Base-by-base conservation (phyloP, 2,888 invertebrate genomes). In the Diarsia dahlii region DNA sequence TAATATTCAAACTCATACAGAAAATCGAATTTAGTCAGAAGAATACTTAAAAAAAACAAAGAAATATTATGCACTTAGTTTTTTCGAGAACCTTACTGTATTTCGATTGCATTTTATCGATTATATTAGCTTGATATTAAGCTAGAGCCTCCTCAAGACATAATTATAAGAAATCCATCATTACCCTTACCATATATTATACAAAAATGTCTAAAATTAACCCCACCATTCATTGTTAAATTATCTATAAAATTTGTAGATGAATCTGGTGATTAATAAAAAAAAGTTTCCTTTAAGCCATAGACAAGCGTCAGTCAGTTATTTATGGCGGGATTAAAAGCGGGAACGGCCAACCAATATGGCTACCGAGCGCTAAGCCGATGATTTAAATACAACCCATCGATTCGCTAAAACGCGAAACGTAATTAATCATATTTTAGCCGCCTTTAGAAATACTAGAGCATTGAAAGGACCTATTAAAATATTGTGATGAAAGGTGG, bases 251-350 rank as follows among this genome's bases (percentile, higher is more conserved):
- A 79, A 80, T 63, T 76, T 74, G 56, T 75, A 74, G 86, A 80
- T 67, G 65, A 78, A 75, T 70, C 54, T 70, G 84, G 68, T 50
- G 60, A 85, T 83, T 76, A 75, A 82, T 82, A 82, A 86, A 77
- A 84, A 81, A 85, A 82, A 76, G 46, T 69, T 79, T 52, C 76
- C 81, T 79, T 88, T 85, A 84, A 88, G 88, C 92, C 92, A 92
- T 91, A 93, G 92, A 93, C 90, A 93, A 93, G 90, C 90, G 93
- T 91, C 90, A 91, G 90, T 91, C 91, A 89, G 92, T 94, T 92
- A 95, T 95, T 95, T 94, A 95, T 94, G 90, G 93, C 88, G 84
- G 94, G 95, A 93, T 95, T 95, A 95, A 89, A 88, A 90, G 90
- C 91, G 91, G 91, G 87, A 89, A 89, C 90, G 90, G 80, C 84